phyloP scores from a whole-genome alignment of 2,888 invertebrate genomes.

The Pterostichus madidus region DNA sequence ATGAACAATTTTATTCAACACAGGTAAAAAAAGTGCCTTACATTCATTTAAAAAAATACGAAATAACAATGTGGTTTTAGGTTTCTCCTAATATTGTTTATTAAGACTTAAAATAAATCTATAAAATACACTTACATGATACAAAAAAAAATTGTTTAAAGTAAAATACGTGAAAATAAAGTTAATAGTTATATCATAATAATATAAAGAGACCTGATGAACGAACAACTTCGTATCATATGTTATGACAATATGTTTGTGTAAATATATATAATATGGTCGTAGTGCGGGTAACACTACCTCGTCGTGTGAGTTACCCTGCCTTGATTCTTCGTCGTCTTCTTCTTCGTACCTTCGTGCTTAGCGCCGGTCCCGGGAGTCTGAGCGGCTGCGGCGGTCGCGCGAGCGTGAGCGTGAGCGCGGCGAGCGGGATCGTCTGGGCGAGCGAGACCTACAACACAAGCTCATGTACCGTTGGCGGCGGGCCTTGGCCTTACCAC shows the following conservation, averaged over 20 bases:
- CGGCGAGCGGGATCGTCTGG: conserved; percentile 76
- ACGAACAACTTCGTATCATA: not conserved
- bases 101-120: conserved; percentile 66
- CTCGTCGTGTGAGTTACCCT: not conserved
- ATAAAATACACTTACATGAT: conserved; percentile 67
- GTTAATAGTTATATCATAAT: not conserved
- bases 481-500: conserved; percentile 47
- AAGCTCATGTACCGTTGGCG: not conserved
- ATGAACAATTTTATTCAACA: too few species aligned
- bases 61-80: not conserved
- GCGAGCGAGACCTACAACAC: conserved; percentile 76
- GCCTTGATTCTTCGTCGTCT: not conserved
- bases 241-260: not conserved
- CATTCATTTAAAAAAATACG: too few species aligned
- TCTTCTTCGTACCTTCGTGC: not conserved
- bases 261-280: conserved; percentile 10
- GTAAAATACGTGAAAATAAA: too few species aligned
- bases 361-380: conserved; percentile 81
- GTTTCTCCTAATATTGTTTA: conserved; percentile 44
- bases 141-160: conserved; percentile 48
- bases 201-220: conserved; percentile 1
- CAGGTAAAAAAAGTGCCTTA: too few species aligned
- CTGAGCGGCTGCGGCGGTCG: conserved; percentile 80
- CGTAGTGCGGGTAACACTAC: too few species aligned
- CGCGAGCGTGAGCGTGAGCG: conserved; percentile 80